Evolutionary conservation across 2,888 invertebrate genomes (phyloP), one percentile per base, ranked within the genome.

Genomic region (Amiota minor): DNA sequence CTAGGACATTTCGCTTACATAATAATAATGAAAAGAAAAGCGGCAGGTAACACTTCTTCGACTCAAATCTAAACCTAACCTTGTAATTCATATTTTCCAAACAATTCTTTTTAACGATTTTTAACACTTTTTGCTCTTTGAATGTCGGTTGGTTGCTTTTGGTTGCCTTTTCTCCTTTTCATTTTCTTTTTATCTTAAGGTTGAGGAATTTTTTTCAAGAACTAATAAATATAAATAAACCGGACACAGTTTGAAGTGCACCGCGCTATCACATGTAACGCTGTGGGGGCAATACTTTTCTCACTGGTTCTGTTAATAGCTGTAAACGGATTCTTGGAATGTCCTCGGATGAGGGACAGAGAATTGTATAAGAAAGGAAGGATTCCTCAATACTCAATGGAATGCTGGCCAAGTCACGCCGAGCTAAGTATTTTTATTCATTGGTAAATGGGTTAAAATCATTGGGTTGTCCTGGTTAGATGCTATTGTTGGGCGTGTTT

Each of bases 71-170:
- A 50, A 73, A 45, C 35, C 70, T 61, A 67, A 78, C 76, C 86
- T 80, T 81, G 85, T 77, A 83, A 83, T 83, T 83, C 83, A 86
- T 83, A 83, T 86, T 83, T 86, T 70, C 84, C 59, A 86, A 83
- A 83, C 86, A 76, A 83, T 80, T 79, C 77, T 75, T 77, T 35
- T 74, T 77, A 86, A 79, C 75, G 74, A 81, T 80, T 74, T 75
- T 83, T 85, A 83, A 86, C 86, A 83, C 86, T 83, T 83, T 83
- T 6, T 6, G 35, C 0, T 8, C 35, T 35, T 35, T 35, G 35
- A 35, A 6, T 83, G 82, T 83, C 74, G 20, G 6, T 3, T 55
- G 46, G 70, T 68, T 62, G 62, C n/a, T n/a, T 2, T 35, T 35
- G 35, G 35, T 35, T 35, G 62, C 35, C 12, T n/a, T 53, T 53